These are phyloP conservation scores for Matsumurasca onukii DNA, from an alignment of 1,140 invertebrate genomes.

Conservation along the genomic window DNA sequence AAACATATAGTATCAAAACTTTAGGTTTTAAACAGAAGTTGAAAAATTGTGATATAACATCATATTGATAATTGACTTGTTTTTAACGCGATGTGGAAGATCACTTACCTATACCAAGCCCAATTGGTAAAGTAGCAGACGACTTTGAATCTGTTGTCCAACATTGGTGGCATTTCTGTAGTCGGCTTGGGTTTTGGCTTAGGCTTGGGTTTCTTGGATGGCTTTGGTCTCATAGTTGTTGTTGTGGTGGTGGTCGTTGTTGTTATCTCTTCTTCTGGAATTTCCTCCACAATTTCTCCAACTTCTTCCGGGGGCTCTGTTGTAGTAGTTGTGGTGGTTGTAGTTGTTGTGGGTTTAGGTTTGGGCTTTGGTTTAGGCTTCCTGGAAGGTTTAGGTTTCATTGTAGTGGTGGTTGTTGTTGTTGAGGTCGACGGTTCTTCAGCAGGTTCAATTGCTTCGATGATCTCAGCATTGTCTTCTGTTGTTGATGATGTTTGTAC, in stretches of 20 bases:
- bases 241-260: slow-evolving; percentile 5
- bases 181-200: slow-evolving; percentile 10
- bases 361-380: slow-evolving; percentile 18
- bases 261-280: slow-evolving; percentile 14
- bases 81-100: no score
- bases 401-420: no score
- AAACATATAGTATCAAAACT: no score
- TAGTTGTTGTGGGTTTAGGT: not conserved
- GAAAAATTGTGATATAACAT: no score
- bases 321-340: slow-evolving; percentile 9
- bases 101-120: slow-evolving; percentile 66
- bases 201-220: not conserved
- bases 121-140: slow-evolving; percentile 72
- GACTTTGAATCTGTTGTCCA: slow-evolving; percentile 55
- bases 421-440: not conserved
- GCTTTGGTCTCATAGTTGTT: not conserved
- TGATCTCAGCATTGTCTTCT: not conserved
- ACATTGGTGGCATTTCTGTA: slow-evolving; percentile 13
- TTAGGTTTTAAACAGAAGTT: no score
- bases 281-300: not conserved
- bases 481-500: not conserved
- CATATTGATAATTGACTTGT: no score
- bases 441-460: not conserved
- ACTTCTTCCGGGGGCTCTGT: not conserved
- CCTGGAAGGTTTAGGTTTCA: not conserved